Evolutionary conservation across 1,140 invertebrate species (phyloP).

Genomic region (Plectrocnemia conspersa): DNA sequence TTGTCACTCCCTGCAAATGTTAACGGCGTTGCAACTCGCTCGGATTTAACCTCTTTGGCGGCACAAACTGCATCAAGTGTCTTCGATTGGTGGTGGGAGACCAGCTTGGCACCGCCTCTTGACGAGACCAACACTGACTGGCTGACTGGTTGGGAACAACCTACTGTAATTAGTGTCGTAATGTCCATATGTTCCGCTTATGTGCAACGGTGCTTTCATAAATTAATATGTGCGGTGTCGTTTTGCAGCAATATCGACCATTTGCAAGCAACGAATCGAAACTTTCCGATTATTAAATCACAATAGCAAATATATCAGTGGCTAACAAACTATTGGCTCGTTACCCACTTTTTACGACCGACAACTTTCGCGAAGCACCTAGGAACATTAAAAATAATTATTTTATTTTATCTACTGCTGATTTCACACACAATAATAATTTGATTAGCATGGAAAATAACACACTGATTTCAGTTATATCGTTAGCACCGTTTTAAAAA

Average conservation of each 20-base stretch:
- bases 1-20: too few species aligned
- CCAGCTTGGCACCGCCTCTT: conserved; percentile 18
- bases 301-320: too few species aligned
- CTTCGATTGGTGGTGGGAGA: conserved; percentile 12
- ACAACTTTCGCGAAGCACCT: too few species aligned
- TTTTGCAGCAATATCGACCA: background rate
- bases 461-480: too few species aligned
- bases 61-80: background rate
- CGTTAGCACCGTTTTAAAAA: too few species aligned
- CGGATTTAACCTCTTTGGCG: background rate
- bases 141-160: conserved; percentile 5
- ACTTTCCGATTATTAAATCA: too few species aligned
- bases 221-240: background rate
- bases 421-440: too few species aligned
- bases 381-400: too few species aligned
- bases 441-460: too few species aligned
- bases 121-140: conserved; percentile 5
- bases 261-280: background rate
- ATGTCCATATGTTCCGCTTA: background rate
- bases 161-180: conserved; percentile 3
- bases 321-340: too few species aligned
- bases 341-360: too few species aligned
- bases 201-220: background rate
- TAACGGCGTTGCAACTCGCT: background rate
- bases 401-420: too few species aligned